These are phyloP conservation scores for Corythornis vintsioides DNA, from an alignment of 2,113 vertebrate genomes.

Conservation along the genomic window DNA sequence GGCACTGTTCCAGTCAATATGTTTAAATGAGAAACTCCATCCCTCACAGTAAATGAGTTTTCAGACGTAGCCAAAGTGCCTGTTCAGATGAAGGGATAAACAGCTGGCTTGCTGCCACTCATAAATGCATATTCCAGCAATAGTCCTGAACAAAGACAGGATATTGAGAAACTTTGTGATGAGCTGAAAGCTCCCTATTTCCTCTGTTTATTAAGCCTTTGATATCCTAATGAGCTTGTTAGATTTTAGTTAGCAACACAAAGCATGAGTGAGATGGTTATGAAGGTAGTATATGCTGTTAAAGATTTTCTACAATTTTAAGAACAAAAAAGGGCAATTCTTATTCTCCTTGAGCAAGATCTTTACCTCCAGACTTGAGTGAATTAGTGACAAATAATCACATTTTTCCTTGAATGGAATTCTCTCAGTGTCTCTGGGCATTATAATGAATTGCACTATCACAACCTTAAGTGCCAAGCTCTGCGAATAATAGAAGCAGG, in stretches of 20 bases:
- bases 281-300: background rate
- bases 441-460: background rate
- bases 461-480: slow-evolving; percentile 18
- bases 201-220: background rate
- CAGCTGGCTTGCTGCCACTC: background rate
- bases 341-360: background rate
- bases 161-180: background rate
- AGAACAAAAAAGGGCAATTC: background rate
- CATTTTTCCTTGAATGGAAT: slow-evolving; percentile 27
- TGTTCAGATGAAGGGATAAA: slow-evolving; percentile 4
- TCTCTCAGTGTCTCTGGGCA: background rate
- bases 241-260: background rate
- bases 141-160: background rate
- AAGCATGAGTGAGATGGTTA: background rate
- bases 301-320: background rate
- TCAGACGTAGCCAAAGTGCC: background rate
- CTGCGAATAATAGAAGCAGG: slow-evolving; percentile 1
- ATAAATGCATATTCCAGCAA: slow-evolving; percentile 1
- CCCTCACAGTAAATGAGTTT: too few species aligned
- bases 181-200: background rate
- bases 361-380: background rate
- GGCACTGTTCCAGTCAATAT: background rate
- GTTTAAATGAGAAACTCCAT: background rate
- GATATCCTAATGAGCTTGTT: background rate
- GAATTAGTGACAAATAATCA: slow-evolving; percentile 26